A percentile compares a stretch with the other conserved stretches of the same genome.
Conservation (phyloP, 2,888 invertebrate species). For the Euphydryas editha region DNA sequence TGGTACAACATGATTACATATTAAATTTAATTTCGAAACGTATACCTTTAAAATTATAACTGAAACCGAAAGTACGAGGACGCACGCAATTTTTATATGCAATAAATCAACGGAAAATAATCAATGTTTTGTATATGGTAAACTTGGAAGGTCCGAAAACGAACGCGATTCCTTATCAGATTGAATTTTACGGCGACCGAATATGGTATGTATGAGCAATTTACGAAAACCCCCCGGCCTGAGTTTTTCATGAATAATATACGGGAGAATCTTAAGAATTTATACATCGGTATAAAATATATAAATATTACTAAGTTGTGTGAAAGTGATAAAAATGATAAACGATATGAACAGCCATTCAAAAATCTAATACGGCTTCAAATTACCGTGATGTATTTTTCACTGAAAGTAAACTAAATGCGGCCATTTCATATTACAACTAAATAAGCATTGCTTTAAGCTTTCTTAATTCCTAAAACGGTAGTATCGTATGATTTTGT, state of each 20-base stretch:
- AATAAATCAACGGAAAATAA: conserved; percentile 19
- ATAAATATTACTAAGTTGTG: no score
- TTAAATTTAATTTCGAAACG: conserved; percentile 24
- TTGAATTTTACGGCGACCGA: conserved; percentile 54
- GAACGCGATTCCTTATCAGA: conserved; percentile 61
- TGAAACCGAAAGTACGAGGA: conserved; percentile 40
- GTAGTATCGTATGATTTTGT: not conserved
- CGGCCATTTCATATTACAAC: not conserved
- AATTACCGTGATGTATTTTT: no score
- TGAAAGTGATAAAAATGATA: no score
- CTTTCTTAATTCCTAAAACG: not conserved
- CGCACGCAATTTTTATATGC: conserved; percentile 22
- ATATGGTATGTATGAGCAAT: conserved; percentile 51
- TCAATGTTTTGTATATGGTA: conserved; percentile 32
- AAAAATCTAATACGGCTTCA: no score
- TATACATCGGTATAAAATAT: no score
- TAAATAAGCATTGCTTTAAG: not conserved
- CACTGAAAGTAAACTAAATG: no score
- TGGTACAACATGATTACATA: conserved; percentile 6
- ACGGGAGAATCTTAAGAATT: not conserved
- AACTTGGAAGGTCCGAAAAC: conserved; percentile 43
- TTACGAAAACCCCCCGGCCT: conserved; percentile 51
- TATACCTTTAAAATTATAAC: conserved; percentile 21
- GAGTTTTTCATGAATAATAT: conserved; percentile 47
- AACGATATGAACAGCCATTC: no score